Evolutionary conservation across 2,888 invertebrate species (phyloP).

Genomic region (Fragum whitleyi): DNA sequence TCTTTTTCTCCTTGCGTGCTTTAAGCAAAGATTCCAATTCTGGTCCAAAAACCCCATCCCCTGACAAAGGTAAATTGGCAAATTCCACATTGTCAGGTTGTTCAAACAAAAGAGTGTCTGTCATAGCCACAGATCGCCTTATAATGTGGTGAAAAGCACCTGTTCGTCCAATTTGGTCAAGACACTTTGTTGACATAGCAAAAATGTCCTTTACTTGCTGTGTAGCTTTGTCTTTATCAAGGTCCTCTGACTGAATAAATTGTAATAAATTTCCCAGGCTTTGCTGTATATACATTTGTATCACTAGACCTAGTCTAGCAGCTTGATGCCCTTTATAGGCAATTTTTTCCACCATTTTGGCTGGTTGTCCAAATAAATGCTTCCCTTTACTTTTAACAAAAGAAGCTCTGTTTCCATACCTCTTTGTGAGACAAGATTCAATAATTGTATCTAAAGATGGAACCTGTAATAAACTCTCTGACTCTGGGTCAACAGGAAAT

Average conservation of each 20-base stretch:
- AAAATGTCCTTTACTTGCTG: slow-evolving; percentile 49
- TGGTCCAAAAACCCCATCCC: slow-evolving; percentile 45
- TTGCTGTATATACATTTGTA: slow-evolving; percentile 41
- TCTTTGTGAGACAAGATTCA: slow-evolving; percentile 33
- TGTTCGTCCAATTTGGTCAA: slow-evolving; percentile 48
- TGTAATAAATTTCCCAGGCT: slow-evolving; percentile 37
- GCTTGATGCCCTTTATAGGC: slow-evolving; percentile 49
- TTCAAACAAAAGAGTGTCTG: slow-evolving; percentile 34
- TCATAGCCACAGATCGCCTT: slow-evolving; percentile 35
- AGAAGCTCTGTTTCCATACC: slow-evolving; percentile 40
- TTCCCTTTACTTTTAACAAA: slow-evolving; percentile 45
- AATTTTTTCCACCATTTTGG: slow-evolving; percentile 51
- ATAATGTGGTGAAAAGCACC: slow-evolving; percentile 50
- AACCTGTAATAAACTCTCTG: slow-evolving; percentile 39
- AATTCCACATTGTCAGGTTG: slow-evolving; percentile 23
- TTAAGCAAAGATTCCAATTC: slow-evolving; percentile 35
- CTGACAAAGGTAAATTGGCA: slow-evolving; percentile 41
- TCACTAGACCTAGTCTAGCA: slow-evolving; percentile 36
- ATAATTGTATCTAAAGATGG: slow-evolving; percentile 47
- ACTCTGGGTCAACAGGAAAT: slow-evolving; percentile 28
- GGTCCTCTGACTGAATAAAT: slow-evolving; percentile 10
- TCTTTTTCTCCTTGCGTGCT: slow-evolving; percentile 49
- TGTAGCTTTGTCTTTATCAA: slow-evolving; percentile 14
- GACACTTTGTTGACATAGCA: slow-evolving; percentile 47
- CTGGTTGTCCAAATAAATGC: slow-evolving; percentile 36